A percentile compares a stretch with the other conserved stretches of the same genome.
These are phyloP conservation scores for Clarias platycephalus DNA, from an alignment of 2,797 vertebrate genomes.

Conservation along the genomic window DNA sequence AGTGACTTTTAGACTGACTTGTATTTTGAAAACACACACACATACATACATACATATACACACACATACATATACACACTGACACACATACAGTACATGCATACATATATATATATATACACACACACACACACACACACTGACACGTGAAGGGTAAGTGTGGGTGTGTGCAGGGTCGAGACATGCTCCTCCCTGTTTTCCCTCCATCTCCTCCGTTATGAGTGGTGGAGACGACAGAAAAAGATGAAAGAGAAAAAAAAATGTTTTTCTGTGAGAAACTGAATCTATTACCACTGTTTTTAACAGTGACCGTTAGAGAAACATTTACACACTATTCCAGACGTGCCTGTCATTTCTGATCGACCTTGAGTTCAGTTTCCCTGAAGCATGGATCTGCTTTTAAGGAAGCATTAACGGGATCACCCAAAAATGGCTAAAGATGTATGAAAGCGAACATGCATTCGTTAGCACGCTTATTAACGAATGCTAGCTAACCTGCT, in stretches of 20 bases:
- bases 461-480: neutral
- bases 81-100: slow-evolving; percentile 37
- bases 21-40: slow-evolving; percentile 27
- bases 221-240: slow-evolving; percentile 65
- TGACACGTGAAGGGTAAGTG: slow-evolving; percentile 23
- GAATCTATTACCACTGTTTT: slow-evolving; percentile 93
- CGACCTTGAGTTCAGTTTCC: slow-evolving; percentile 33
- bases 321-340: slow-evolving; percentile 77
- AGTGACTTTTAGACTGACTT: slow-evolving; percentile 36
- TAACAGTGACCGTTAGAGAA: slow-evolving; percentile 84
- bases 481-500: neutral
- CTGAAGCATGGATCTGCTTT: slow-evolving; percentile 29
- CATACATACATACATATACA: slow-evolving; percentile 26
- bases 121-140: slow-evolving; percentile 42
- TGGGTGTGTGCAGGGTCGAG: slow-evolving; percentile 41
- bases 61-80: slow-evolving; percentile 17
- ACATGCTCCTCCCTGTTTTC: slow-evolving; percentile 35
- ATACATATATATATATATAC: slow-evolving; percentile 39
- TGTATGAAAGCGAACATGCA: neutral
- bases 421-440: neutral
- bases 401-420: neutral
- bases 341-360: slow-evolving; percentile 78
- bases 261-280: slow-evolving; percentile 98
- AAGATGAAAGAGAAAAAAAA: slow-evolving; percentile 63
- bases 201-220: slow-evolving; percentile 36